phyloP scores from a whole-genome alignment of 2,113 vertebrate genomes.

The Zootoca vivipara region DNA sequence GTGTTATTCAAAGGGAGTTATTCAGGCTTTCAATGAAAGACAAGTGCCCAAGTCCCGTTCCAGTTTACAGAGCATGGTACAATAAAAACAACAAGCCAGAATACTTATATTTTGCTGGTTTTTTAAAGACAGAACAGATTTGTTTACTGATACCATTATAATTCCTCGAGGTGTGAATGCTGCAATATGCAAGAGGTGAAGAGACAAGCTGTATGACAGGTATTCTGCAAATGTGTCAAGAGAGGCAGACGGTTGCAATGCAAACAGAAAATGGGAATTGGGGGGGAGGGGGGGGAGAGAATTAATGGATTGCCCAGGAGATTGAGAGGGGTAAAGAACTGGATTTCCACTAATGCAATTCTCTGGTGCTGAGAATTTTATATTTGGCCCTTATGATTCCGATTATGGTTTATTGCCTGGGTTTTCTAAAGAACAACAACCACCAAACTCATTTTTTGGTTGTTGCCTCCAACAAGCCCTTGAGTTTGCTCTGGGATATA shows the following conservation, averaged over 20 bases:
- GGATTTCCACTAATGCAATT: not conserved
- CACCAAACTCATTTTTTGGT: not conserved
- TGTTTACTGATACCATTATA: slow-evolving; percentile 75
- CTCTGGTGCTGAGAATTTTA: not conserved
- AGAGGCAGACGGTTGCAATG: slow-evolving; percentile 55
- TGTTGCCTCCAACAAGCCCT: slow-evolving; percentile 9
- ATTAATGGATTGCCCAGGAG: slow-evolving; percentile 56
- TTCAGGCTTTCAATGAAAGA: slow-evolving; percentile 64
- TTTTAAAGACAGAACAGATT: slow-evolving; percentile 74
- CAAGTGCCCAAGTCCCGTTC: slow-evolving; percentile 61
- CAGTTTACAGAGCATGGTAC: slow-evolving; percentile 58
- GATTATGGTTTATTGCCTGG: slow-evolving; percentile 34
- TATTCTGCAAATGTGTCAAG: slow-evolving; percentile 64
- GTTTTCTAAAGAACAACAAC: slow-evolving; percentile 31
- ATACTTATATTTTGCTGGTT: slow-evolving; percentile 70
- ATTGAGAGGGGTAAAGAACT: slow-evolving; percentile 43
- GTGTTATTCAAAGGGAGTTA: slow-evolving; percentile 31
- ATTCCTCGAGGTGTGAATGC: slow-evolving; percentile 72
- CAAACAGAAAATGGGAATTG: slow-evolving; percentile 66
- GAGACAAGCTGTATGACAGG: slow-evolving; percentile 68
- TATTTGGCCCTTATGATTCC: slow-evolving; percentile 5
- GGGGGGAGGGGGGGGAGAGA: not conserved
- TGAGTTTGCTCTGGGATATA: slow-evolving; percentile 29
- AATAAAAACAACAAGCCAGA: not conserved
- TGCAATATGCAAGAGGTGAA: slow-evolving; percentile 68